A percentile compares a stretch with the other conserved stretches of the same genome.
Evolutionary conservation across 2,113 vertebrate species (phyloP).

Genomic region (Centropus unirufus): DNA sequence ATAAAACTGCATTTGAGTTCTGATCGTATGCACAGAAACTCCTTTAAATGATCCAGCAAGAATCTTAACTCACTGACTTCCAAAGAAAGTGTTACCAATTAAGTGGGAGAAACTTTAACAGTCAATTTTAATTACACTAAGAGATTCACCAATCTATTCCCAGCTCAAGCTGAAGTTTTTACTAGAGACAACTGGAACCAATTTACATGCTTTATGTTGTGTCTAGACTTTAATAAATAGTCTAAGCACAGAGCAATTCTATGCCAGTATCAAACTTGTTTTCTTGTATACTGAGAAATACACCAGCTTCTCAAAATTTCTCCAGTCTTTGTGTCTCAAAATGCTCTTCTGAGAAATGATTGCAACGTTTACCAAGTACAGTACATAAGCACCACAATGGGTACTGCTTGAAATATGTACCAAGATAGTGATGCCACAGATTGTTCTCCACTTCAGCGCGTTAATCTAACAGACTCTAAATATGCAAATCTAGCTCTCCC

Average conservation of each 20-base stretch:
- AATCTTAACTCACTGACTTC: conserved; percentile 73
- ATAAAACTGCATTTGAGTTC: conserved; percentile 82
- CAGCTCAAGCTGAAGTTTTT: conserved; percentile 80
- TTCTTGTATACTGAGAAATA: conserved; percentile 59
- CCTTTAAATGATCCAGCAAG: conserved; percentile 81
- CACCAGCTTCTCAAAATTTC: conserved; percentile 38
- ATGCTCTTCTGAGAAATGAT: background rate
- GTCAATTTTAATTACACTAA: conserved; percentile 82
- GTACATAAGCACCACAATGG: background rate
- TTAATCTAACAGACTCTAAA: background rate
- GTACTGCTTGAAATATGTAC: background rate
- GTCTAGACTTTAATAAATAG: conserved; percentile 98
- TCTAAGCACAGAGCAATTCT: conserved; percentile 82
- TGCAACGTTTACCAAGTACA: background rate
- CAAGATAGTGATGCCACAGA: background rate
- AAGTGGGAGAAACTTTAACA: conserved; percentile 81
- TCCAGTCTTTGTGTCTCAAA: conserved; percentile 25
- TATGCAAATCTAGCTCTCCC: background rate
- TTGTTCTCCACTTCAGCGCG: background rate
- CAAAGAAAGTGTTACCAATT: conserved; percentile 85
- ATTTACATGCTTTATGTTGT: conserved; percentile 93
- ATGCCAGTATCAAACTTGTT: conserved; percentile 81
- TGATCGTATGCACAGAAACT: conserved; percentile 81
- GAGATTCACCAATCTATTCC: conserved; percentile 83
- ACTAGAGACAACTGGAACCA: conserved; percentile 87